Evolutionary conservation across 1,140 invertebrate species (phyloP).

Genomic region (Proales similis): DNA sequence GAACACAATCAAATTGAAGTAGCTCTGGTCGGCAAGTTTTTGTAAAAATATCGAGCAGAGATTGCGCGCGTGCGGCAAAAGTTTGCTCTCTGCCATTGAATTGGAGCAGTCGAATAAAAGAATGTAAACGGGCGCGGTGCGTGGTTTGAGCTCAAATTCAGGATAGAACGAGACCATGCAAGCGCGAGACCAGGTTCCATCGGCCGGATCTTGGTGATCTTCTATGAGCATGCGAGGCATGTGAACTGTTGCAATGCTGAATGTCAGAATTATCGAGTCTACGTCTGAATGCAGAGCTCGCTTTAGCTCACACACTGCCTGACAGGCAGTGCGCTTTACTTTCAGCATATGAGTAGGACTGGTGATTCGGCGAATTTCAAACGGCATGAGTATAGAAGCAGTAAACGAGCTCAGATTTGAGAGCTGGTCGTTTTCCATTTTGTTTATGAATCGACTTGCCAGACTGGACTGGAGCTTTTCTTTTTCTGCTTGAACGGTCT

Average conservation of each 20-base stretch:
- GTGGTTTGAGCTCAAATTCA: conserved; percentile 47
- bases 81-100: conserved; percentile 26
- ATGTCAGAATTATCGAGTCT: conserved; percentile 45
- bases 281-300: conserved; percentile 42
- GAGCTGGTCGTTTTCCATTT: not conserved
- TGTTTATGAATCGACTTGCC: conserved; percentile 6
- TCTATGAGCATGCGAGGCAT: conserved; percentile 53
- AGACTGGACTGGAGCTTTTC: conserved; percentile 3
- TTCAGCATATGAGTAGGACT: conserved; percentile 43
- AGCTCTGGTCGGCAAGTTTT: not conserved
- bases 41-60: not conserved
- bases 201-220: conserved; percentile 40
- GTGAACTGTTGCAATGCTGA: conserved; percentile 49
- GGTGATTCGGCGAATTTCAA: conserved; percentile 46
- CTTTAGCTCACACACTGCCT: conserved; percentile 4
- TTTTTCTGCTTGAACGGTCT: conserved; percentile 31
- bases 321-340: conserved; percentile 16
- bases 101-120: conserved; percentile 28
- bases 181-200: conserved; percentile 44
- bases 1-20: conserved; percentile 25
- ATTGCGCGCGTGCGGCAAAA: conserved; percentile 4
- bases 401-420: conserved; percentile 37
- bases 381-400: conserved; percentile 50
- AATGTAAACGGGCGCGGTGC: not conserved
- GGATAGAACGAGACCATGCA: conserved; percentile 54